phyloP scores from a whole-genome alignment of 2,888 invertebrate species.

The Cephus runcator region DNA sequence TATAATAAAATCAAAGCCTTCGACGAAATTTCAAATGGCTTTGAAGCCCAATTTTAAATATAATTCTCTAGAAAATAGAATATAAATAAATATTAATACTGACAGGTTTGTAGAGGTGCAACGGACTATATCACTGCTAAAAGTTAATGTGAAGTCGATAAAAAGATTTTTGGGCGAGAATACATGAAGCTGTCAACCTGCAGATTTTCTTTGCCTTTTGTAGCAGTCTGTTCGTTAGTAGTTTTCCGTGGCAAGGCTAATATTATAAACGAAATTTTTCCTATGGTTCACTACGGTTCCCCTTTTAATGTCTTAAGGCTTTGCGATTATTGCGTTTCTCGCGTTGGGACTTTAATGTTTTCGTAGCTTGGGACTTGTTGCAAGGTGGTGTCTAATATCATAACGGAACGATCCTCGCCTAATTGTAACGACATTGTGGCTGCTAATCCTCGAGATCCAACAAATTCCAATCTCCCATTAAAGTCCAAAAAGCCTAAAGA shows the following conservation, averaged over 20 bases:
- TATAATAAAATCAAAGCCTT: no score
- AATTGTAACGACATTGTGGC: constrained; percentile 37
- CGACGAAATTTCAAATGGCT: no score
- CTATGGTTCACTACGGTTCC: neutral
- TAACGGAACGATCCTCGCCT: constrained; percentile 38
- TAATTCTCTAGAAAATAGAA: no score
- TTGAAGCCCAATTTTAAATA: no score
- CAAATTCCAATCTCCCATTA: constrained; percentile 26
- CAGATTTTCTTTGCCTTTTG: neutral
- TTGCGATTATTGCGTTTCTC: neutral
- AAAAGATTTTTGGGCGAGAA: no score
- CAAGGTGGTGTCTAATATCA: constrained; percentile 51
- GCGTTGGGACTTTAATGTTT: neutral
- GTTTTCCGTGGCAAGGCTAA: no score
- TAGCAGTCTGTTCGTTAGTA: neutral
- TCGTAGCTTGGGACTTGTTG: constrained; percentile 38
- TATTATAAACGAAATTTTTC: no score
- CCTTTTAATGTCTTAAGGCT: neutral
- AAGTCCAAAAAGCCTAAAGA: constrained; percentile 42
- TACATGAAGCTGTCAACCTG: no score
- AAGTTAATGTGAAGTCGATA: no score
- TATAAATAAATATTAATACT: no score
- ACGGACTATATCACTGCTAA: no score
- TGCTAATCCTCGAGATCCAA: constrained; percentile 32
- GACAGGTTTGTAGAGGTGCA: no score